Evolutionary conservation across 2,888 invertebrate species (phyloP).

Genomic region (Phaonia tiefii): DNA sequence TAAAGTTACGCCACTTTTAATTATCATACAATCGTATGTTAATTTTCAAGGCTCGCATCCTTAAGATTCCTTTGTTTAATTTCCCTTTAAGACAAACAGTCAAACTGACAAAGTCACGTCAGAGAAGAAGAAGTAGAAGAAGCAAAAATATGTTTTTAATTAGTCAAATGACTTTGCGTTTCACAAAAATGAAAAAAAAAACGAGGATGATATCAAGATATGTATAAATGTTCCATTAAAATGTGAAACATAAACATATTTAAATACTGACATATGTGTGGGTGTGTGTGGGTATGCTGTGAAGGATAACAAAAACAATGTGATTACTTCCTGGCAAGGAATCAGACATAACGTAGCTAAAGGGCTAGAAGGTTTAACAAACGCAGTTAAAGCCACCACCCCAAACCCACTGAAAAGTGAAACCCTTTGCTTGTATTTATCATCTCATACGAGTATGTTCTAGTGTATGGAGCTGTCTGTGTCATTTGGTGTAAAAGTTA

Average conservation of each 20-base stretch:
- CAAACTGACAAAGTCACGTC: not conserved
- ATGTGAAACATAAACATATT: constrained; percentile 11
- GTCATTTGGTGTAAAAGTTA: too few relatives aligned
- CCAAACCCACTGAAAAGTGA: too few relatives aligned
- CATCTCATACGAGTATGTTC: too few relatives aligned
- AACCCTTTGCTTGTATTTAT: too few relatives aligned
- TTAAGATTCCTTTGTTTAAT: constrained; percentile 29
- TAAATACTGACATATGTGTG: not conserved
- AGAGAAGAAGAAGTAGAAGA: not conserved
- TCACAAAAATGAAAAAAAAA: not conserved
- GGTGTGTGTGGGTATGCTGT: not conserved
- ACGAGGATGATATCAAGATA: constrained; percentile 4
- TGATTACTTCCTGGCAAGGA: not conserved
- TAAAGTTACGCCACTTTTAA: constrained; percentile 45
- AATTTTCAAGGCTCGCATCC: constrained; percentile 34
- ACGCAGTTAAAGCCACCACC: too few relatives aligned
- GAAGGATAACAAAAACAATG: too few relatives aligned
- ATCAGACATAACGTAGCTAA: not conserved
- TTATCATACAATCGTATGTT: constrained; percentile 43
- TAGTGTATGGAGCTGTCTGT: too few relatives aligned
- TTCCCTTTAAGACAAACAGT: constrained; percentile 17
- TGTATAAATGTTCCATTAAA: constrained; percentile 41
- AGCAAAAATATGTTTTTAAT: constrained; percentile 39
- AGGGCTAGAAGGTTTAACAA: too few relatives aligned
- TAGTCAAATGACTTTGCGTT: constrained; percentile 41